Evolutionary conservation across 2,888 invertebrate genomes (phyloP).

Genomic region (Ellobium chinense): DNA sequence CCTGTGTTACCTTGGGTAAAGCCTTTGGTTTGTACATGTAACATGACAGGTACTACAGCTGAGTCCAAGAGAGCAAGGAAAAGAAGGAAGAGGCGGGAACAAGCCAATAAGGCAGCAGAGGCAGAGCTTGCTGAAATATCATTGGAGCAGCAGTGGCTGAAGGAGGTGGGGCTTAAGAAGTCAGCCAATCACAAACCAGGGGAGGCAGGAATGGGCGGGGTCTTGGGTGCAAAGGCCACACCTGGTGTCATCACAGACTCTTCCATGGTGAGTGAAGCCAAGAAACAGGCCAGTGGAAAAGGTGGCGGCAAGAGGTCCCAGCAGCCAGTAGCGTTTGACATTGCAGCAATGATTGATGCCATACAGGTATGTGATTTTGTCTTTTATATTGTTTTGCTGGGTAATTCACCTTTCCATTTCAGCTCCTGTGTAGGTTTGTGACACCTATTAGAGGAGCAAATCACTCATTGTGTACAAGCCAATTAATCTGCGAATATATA

Average conservation of each 20-base stretch:
- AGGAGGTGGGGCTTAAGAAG: constrained; percentile 69
- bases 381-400: too few relatives aligned
- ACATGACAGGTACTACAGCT: constrained; percentile 25
- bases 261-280: constrained; percentile 47
- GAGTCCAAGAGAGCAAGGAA: constrained; percentile 65
- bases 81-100: constrained; percentile 72
- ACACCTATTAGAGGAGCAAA: too few relatives aligned
- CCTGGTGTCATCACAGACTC: constrained; percentile 49
- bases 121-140: constrained; percentile 78
- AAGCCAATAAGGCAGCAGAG: constrained; percentile 76
- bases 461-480: too few relatives aligned
- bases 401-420: neutral
- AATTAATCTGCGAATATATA: too few relatives aligned
- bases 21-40: too few relatives aligned
- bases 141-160: constrained; percentile 76
- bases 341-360: constrained; percentile 75
- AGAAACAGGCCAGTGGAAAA: constrained; percentile 27
- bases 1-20: too few relatives aligned
- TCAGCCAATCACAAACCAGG: constrained; percentile 49
- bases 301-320: constrained; percentile 71
- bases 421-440: too few relatives aligned
- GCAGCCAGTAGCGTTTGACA: constrained; percentile 73
- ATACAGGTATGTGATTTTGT: constrained; percentile 65
- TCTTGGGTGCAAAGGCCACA: neutral
- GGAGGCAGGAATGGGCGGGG: constrained; percentile 15